Conservation (phyloP, 1,140 invertebrate genomes). For the Zaprionus ornatus region DNA sequence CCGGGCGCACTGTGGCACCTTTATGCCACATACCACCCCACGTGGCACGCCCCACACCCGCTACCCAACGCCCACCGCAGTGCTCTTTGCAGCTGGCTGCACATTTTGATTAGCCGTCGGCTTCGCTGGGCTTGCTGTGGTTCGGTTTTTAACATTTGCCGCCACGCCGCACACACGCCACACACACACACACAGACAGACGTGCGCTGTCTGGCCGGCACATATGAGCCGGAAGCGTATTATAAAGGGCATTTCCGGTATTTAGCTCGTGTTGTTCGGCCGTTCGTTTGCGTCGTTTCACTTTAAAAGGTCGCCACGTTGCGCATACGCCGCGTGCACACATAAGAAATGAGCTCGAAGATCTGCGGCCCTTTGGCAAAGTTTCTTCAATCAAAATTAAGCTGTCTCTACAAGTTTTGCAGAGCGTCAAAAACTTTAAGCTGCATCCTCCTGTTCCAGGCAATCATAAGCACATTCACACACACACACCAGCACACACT, state of each 20-base stretch:
- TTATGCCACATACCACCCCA: neutral
- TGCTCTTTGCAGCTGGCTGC: slow-evolving; percentile 67
- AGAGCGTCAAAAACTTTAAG: slow-evolving; percentile 20
- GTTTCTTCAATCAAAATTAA: slow-evolving; percentile 67
- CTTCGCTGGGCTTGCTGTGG: slow-evolving; percentile 41
- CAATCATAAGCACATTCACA: slow-evolving; percentile 61
- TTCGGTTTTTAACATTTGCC: slow-evolving; percentile 64
- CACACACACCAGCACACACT: slow-evolving; percentile 4
- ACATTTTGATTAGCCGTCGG: slow-evolving; percentile 76
- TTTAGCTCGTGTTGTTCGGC: slow-evolving; percentile 55
- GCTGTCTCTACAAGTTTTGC: slow-evolving; percentile 32
- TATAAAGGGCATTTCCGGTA: slow-evolving; percentile 80
- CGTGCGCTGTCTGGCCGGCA: slow-evolving; percentile 51
- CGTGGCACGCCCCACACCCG: slow-evolving; percentile 1
- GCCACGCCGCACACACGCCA: slow-evolving; percentile 33
- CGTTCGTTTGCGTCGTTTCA: slow-evolving; percentile 49
- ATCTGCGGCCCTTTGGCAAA: slow-evolving; percentile 34
- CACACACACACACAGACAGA: slow-evolving; percentile 7
- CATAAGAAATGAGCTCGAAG: slow-evolving; percentile 52
- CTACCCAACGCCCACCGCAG: slow-evolving; percentile 2
- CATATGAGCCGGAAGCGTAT: slow-evolving; percentile 76
- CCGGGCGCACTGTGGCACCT: slow-evolving; percentile 20
- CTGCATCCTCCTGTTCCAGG: slow-evolving; percentile 38
- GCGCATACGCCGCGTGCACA: slow-evolving; percentile 32
- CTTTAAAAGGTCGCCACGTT: slow-evolving; percentile 33